Percentiles rank a stretch among this genome's conserved stretches.
Evolutionary conservation across 2,888 invertebrate genomes (phyloP).

Genomic region (Chouioia cunea): DNA sequence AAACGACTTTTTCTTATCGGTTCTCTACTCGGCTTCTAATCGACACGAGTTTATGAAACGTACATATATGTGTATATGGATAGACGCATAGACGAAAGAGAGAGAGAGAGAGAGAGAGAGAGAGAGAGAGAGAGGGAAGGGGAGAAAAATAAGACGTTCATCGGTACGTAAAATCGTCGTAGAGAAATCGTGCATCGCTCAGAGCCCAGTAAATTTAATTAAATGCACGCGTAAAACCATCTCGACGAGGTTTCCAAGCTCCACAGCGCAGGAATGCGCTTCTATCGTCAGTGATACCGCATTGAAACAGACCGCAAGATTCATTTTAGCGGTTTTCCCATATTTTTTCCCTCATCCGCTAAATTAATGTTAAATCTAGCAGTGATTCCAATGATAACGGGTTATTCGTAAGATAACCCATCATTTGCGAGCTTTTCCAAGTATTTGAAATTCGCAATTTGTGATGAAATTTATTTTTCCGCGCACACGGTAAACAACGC

Average conservation of each 20-base stretch:
- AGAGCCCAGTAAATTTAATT: conserved; percentile 41
- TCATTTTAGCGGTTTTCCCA: conserved; percentile 21
- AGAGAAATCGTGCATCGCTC: conserved; percentile 13
- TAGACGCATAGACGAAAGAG: not conserved
- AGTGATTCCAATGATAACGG: conserved; percentile 5
- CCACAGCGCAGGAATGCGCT: conserved; percentile 2
- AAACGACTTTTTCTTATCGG: conserved; percentile 4
- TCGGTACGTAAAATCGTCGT: conserved; percentile 14
- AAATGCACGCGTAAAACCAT: conserved; percentile 9
- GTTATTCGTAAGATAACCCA: not conserved
- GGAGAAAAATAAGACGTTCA: too few species aligned
- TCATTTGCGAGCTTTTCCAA: conserved; percentile 1
- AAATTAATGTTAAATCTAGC: conserved; percentile 18
- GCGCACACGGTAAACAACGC: too few species aligned
- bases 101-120: too few species aligned
- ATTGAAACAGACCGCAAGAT: not conserved
- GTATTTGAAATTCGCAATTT: not conserved
- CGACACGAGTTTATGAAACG: conserved; percentile 31
- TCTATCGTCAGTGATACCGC: conserved; percentile 17
- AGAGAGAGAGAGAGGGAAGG: too few species aligned
- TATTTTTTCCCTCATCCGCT: not conserved
- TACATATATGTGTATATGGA: not conserved
- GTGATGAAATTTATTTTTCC: too few species aligned
- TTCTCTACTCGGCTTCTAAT: conserved; percentile 13
- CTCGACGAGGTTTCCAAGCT: not conserved